A percentile compares a stretch with the other conserved stretches of the same genome.
phyloP scores from a whole-genome alignment of 2,113 vertebrate genomes.

The Bubo scandiacus region DNA sequence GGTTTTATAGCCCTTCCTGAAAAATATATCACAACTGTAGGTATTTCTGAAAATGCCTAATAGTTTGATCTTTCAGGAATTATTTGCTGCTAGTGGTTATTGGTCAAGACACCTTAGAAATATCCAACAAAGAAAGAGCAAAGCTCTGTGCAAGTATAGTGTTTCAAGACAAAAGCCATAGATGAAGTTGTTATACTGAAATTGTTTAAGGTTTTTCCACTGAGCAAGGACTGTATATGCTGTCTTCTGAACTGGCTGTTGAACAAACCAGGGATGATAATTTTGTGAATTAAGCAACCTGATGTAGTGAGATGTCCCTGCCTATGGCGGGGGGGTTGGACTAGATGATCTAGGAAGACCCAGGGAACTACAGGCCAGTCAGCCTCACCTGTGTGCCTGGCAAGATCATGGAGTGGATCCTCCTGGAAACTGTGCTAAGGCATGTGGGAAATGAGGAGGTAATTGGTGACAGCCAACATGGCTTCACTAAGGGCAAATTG shows the following conservation, averaged over 20 bases:
- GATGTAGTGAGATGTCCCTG: background rate
- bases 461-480: too few species aligned
- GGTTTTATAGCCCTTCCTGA: background rate
- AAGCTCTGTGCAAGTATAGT: background rate
- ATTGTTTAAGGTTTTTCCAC: background rate
- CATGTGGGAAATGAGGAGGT: too few species aligned
- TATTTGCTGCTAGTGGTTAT: background rate
- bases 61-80: background rate
- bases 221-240: background rate
- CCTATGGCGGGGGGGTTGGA: background rate
- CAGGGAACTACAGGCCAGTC: too few species aligned
- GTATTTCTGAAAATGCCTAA: background rate
- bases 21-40: background rate
- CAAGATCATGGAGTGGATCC: too few species aligned
- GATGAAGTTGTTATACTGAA: background rate
- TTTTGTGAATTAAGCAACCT: background rate
- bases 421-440: too few species aligned
- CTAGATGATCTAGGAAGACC: background rate
- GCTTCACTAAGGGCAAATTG: too few species aligned
- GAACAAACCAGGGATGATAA: background rate
- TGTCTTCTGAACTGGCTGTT: background rate
- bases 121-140: background rate
- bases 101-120: background rate
- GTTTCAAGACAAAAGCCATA: background rate
- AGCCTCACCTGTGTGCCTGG: too few species aligned